Base-by-base conservation (phyloP, 2,888 invertebrate species). In the Heliconius charithonia region DNA sequence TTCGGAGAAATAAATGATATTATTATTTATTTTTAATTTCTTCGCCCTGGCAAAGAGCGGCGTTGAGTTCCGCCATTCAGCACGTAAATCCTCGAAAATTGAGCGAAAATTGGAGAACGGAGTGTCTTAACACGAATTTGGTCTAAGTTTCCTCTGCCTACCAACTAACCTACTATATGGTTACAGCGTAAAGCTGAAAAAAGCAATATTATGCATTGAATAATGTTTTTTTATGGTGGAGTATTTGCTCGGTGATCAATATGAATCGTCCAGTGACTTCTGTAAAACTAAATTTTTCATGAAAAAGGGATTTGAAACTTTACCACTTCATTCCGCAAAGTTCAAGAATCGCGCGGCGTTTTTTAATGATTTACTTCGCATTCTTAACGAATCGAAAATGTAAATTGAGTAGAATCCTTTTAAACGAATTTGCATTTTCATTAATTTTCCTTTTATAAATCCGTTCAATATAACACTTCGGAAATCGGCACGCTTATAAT, bases 321-420 rank as follows among this genome's bases (percentile, higher is more conserved):
- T 77, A 19, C 65, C 29, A 51, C 71, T 77, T 72, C 29, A 65
- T 77, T 66, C 75, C 56, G 51, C 51, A 66, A 75, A 75, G 51
- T 75, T 75, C 32, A 75, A 66, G 56, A 32, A 66, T 56, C 66
- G 75, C 65, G 51, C 45, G 41, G 63, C 74, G 65, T 63, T 74
- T 74, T 74, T 74, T 74, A 74, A 74, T 74, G 74, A 74, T 74
- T 74, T 65, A 74, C 74, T 74, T 65, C 74, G 74, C 63, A 27
- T 74, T 74, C 65, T 74, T 74, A 74, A 74, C 63, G 74, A 74
- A 74, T 74, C 51, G 32, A 67, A 66, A 78, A 78, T 78, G 59
- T 69, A 74, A 74, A 78, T 78, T 59, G 41, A 74, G 74, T 74
- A 27, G 45, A 78, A 74, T 74, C 77, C 77, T 29, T 78, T 78